These are phyloP conservation scores for Smithornis capensis DNA, from an alignment of 2,113 vertebrate genomes.

Conservation along the genomic window DNA sequence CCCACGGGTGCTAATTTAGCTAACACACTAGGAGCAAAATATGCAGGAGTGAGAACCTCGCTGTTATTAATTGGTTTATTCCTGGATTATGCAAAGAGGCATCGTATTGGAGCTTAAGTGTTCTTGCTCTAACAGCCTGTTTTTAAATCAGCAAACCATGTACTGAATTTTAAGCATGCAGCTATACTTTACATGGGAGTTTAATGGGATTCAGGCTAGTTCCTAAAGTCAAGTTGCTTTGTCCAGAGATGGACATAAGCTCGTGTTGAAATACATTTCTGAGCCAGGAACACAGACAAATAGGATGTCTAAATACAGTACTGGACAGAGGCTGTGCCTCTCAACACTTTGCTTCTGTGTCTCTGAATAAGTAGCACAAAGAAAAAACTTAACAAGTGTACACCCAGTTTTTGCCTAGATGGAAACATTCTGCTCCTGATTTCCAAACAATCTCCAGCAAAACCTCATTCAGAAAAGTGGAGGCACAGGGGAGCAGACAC, in stretches of 20 bases:
- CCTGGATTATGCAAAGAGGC: background rate
- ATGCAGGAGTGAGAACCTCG: background rate
- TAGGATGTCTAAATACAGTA: background rate
- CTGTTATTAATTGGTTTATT: background rate
- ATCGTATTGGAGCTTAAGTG: background rate
- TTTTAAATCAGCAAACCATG: background rate
- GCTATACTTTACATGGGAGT: background rate
- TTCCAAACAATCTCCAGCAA: background rate
- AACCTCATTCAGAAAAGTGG: background rate
- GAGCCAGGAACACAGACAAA: background rate
- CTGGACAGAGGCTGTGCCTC: background rate
- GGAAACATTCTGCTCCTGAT: background rate
- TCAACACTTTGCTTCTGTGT: background rate
- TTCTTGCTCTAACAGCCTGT: background rate
- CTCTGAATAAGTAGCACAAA: accelerated
- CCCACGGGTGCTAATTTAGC: background rate
- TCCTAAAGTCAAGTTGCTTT: background rate
- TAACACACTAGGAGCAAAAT: background rate
- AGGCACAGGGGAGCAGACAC: background rate
- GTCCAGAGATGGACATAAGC: slow-evolving; percentile 8
- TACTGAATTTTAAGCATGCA: slow-evolving; percentile 17
- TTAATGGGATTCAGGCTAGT: background rate
- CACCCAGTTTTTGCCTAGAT: background rate
- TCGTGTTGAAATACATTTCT: background rate
- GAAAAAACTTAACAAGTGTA: background rate